Evolutionary conservation across 2,888 invertebrate genomes (phyloP), one percentile per base, ranked within the genome.

Genomic region (Hirtodrosophila histrioides): DNA sequence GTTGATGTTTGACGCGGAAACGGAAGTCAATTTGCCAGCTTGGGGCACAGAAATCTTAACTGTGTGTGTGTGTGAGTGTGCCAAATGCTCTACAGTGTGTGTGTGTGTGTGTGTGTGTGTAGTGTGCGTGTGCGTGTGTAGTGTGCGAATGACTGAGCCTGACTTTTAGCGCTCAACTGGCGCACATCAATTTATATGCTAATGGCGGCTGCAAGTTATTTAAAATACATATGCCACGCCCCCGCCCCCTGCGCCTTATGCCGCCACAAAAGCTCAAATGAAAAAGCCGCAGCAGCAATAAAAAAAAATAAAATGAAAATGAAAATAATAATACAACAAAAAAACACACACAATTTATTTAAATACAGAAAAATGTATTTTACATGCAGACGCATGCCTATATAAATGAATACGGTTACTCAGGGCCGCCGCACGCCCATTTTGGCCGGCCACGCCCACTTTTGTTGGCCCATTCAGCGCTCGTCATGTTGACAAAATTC

Each of bases 11-110:
- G 40, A 60, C 60, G 69, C 87, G 82, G 87, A 83, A 83, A 83
- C 82, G 82, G 82, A 87, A 84, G 78, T 85, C 75, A 83, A 78
- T 86, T 84, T 78, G 82, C 78, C 85, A 83, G 87, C 78, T 75
- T 48, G 63, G 68, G 57, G 45, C 53, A 51, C 11, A 50, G 43
- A 73, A 57, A 63, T 70, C 50, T 67, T 61, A 56, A 31, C 45
- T 37, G n/a, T 41, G 51, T 66, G 48, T 64, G 10, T 53, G 56
- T 62, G 36, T 12, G 39, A 48, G 35, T 44, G 17, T 36, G 55
- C 71, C 78, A 75, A 85, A 70, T 78, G 69, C 78, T 63, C 31
- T 17, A 31, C 10, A 31, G 35, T 37, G 31, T 48, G 43, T 50
- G 51, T 49, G 8, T 57, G 44, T 24, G 44, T 48, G 41, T 31